Conservation (phyloP, 2,113 vertebrate genomes). For the Leptocoma aspasia region DNA sequence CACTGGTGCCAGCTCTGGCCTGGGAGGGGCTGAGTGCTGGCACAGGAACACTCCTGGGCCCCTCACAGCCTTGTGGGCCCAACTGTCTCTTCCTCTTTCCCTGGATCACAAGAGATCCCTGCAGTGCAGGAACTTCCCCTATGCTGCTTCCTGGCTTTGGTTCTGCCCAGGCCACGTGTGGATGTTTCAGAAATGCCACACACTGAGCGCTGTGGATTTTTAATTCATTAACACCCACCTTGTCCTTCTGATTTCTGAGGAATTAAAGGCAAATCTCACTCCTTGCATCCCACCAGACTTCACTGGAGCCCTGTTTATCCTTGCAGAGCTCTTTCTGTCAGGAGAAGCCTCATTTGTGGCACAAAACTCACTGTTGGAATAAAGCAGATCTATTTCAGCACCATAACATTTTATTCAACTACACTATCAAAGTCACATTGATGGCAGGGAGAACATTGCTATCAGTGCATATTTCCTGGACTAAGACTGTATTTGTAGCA, state of each 20-base stretch:
- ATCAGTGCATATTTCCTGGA: conserved; percentile 27
- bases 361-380: neutral
- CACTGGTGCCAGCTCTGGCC: neutral
- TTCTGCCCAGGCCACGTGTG: neutral
- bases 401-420: conserved; percentile 68
- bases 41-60: neutral
- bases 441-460: conserved; percentile 50
- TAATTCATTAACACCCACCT: neutral
- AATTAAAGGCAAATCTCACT: neutral
- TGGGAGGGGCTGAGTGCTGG: neutral
- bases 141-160: accelerated
- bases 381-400: conserved; percentile 36
- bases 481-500: neutral
- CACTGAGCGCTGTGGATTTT: neutral
- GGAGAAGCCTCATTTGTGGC: accelerated
- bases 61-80: neutral
- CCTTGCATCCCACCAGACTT: too few species aligned
- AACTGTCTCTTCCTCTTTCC: neutral
- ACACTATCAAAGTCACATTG: conserved; percentile 68
- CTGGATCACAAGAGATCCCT: neutral
- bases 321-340: neutral
- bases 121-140: neutral
- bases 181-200: too few species aligned
- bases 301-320: accelerated
- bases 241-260: neutral